Conservation (phyloP, 2,797 vertebrate genomes). For the Sebastes oblongus region DNA sequence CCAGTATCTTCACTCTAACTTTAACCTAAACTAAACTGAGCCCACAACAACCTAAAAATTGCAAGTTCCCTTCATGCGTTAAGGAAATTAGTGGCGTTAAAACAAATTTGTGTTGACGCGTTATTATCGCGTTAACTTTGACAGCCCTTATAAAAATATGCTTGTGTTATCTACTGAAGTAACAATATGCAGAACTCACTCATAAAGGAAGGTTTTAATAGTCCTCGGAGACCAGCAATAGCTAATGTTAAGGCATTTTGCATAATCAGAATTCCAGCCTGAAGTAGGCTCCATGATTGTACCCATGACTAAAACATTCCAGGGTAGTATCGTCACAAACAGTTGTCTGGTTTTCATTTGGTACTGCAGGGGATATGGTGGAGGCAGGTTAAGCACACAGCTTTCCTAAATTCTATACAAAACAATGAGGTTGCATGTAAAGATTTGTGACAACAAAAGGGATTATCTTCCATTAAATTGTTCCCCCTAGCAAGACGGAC, state of each 20-base stretch:
- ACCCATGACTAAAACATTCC: conserved; percentile 65
- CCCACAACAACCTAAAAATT: no score
- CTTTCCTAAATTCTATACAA: neutral
- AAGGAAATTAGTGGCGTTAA: no score
- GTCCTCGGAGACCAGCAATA: conserved; percentile 3
- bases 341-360: conserved; percentile 59
- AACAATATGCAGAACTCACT: neutral
- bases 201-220: conserved; percentile 1
- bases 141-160: neutral
- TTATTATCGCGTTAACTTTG: no score
- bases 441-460: conserved; percentile 1
- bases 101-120: no score
- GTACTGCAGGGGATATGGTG: neutral
- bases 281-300: conserved; percentile 30
- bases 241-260: conserved; percentile 16
- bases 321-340: conserved; percentile 28
- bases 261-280: conserved; percentile 34
- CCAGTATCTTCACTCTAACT: no score
- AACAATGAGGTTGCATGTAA: conserved; percentile 5
- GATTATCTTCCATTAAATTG: conserved; percentile 7
- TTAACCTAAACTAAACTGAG: no score
- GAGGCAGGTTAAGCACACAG: conserved; percentile 16
- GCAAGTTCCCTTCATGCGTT: no score
- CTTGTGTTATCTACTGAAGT: neutral
- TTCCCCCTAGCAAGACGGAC: conserved; percentile 4